Percentiles rank a stretch among this genome's conserved stretches.
Evolutionary conservation across 2,113 vertebrate species (phyloP).

Genomic region (Albula goreensis): DNA sequence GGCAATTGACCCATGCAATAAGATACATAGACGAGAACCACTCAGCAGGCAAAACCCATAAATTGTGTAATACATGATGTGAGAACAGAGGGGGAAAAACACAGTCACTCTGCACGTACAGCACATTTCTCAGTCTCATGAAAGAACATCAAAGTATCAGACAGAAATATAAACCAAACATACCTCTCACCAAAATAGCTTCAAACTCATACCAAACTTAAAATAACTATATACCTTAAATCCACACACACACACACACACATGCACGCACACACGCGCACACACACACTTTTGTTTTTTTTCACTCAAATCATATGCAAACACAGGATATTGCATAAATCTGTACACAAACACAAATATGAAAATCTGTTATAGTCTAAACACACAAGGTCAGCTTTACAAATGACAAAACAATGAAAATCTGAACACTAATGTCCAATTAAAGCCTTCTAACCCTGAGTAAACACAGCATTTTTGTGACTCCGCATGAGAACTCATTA

Average conservation of each 20-base stretch:
- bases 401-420: neutral
- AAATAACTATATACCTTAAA: neutral
- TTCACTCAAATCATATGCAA: too few species aligned
- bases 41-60: neutral
- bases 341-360: neutral
- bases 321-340: neutral
- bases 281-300: neutral
- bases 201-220: neutral
- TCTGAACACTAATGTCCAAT: neutral
- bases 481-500: slow-evolving; percentile 47
- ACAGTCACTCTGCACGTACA: neutral
- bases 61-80: neutral
- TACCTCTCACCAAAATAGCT: neutral
- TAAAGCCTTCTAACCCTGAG: neutral
- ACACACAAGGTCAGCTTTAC: neutral
- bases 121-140: neutral
- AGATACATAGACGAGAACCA: neutral
- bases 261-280: neutral
- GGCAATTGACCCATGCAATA: neutral
- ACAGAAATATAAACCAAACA: neutral
- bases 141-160: neutral
- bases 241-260: neutral
- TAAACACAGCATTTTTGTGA: slow-evolving; percentile 27
- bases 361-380: neutral
- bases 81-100: neutral